These are phyloP conservation scores for Ips nitidus DNA, from an alignment of 1,140 invertebrate species.

Conservation along the genomic window DNA sequence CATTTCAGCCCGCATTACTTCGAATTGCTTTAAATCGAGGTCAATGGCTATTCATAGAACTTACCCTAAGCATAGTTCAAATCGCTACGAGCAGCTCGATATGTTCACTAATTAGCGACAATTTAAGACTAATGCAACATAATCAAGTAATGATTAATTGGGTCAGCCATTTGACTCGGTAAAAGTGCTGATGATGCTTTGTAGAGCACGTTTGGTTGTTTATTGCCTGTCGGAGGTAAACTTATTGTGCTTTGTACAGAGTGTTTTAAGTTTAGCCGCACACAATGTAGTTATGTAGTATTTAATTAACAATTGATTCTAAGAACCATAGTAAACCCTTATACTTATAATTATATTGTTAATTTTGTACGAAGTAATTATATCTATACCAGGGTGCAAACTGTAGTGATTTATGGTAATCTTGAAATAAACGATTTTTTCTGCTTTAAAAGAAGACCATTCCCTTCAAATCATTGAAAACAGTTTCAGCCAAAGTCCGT, in stretches of 20 bases:
- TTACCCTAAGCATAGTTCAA: slow-evolving; percentile 22
- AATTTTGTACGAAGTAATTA: too few species aligned
- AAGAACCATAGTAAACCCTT: neutral
- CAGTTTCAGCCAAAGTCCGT: too few species aligned
- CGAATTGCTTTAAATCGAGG: neutral
- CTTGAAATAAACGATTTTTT: too few species aligned
- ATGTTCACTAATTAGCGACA: slow-evolving; percentile 21
- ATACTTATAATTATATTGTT: too few species aligned
- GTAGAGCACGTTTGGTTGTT: too few species aligned
- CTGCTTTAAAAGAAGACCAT: too few species aligned
- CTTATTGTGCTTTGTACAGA: neutral
- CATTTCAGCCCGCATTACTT: too few species aligned
- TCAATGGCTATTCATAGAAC: slow-evolving; percentile 20
- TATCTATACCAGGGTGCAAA: too few species aligned
- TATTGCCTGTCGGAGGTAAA: neutral
- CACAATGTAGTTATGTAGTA: neutral
- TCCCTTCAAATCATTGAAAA: too few species aligned
- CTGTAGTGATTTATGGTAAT: too few species aligned
- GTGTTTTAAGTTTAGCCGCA: neutral
- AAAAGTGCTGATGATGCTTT: neutral
- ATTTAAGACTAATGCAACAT: slow-evolving; percentile 24
- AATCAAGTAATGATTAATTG: slow-evolving; percentile 20
- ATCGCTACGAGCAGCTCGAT: neutral
- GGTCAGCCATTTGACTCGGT: slow-evolving; percentile 8
- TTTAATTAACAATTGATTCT: neutral